Evolutionary conservation across 2,113 vertebrate species (phyloP), one percentile per base, ranked within the genome.

Genomic region (Vidua macroura): DNA sequence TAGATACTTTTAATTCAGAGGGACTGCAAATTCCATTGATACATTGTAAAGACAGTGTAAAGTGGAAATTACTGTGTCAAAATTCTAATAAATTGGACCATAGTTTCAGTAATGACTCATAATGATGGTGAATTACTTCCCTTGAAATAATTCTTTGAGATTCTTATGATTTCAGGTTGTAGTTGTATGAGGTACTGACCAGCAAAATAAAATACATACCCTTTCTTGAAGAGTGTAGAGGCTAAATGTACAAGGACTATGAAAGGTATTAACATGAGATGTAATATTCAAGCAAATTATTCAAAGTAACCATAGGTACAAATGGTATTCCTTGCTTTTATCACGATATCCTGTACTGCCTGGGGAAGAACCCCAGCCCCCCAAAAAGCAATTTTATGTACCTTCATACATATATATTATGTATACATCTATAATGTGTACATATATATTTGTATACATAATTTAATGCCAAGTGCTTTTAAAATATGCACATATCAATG

Each of bases 61-160:
- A 51, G 48, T 52, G 39, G 63, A 92, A 88, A 88, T 67, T n/a
- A 74, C 31, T 77, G 2, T 31, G 17, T 83, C 55, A 80, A 59
- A 91, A 66, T 48, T 73, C 58, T 72, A 89, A 68, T 63, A 75
- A 84, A 49, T 22, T 55, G 58, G 52, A 28, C 46, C 35, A 3
- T 9, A 21, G 16, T 77, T 93, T 86, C 55, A 55, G 18, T 73
- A 88, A 60, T 43, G 23, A 46, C 33, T 81, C 43, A 56, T 55
- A 84, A 78, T 37, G 27, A 30, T 67, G 20, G 27, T 83, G 37
- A 88, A 74, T 86, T 70, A 48, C 67, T 90, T 90, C 51, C 17
- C 51, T 87, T 94, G 79, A 81, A 90, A 67, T 51, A 93, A 63
- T 74, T 87, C 10, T 66, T 88, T 88, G 85, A 83, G 82, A 80